These are phyloP conservation scores for Rhea pennata DNA, from an alignment of 2,113 vertebrate species.

Conservation along the genomic window DNA sequence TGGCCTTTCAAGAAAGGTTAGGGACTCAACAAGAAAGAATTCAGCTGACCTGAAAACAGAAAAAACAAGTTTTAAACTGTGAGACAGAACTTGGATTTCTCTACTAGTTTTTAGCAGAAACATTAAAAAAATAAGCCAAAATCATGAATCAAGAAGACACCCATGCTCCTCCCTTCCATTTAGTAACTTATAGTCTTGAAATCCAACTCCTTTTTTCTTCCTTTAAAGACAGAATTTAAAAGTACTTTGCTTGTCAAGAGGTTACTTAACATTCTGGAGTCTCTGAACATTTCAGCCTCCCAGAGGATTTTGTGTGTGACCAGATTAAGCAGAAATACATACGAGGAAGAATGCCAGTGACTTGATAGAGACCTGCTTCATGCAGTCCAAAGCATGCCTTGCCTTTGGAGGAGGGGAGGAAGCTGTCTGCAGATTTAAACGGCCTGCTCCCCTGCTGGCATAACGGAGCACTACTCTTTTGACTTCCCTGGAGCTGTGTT, in stretches of 20 bases:
- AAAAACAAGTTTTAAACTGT: not conserved
- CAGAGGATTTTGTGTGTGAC: not conserved
- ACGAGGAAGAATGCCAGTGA: not conserved
- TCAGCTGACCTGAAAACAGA: not conserved
- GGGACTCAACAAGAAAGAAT: not conserved
- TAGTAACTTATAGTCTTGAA: not conserved
- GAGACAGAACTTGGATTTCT: not conserved
- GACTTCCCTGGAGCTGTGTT: not conserved
- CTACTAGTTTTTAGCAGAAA: not conserved
- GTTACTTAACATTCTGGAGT: not conserved
- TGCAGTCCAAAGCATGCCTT: fast-evolving
- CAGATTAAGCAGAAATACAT: not conserved
- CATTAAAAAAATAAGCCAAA: not conserved
- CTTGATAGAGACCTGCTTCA: fast-evolving
- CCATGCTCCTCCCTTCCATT: fast-evolving
- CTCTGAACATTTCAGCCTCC: fast-evolving
- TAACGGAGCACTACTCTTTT: not conserved
- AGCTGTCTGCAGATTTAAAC: not conserved
- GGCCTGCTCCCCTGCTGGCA: not conserved
- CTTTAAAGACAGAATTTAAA: not conserved
- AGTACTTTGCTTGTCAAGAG: fast-evolving
- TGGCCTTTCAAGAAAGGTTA: not conserved
- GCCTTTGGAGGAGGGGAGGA: not conserved
- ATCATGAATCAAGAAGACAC: not conserved
- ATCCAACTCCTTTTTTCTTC: not conserved